These are phyloP conservation scores for Mythimna pallens DNA, from an alignment of 2,888 invertebrate genomes.

Conservation along the genomic window DNA sequence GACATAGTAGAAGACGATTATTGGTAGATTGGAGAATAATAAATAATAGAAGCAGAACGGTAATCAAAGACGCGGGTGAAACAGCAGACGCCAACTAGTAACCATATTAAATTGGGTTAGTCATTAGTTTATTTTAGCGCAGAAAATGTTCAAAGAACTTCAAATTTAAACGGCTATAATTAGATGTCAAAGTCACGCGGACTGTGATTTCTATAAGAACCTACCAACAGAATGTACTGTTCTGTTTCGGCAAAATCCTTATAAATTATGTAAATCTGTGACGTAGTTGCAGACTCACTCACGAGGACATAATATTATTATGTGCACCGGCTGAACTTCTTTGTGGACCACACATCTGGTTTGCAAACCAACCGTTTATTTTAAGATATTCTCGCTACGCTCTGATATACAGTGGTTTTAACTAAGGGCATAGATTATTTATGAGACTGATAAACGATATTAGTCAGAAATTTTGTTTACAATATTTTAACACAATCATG, in stretches of 20 bases:
- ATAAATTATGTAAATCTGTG: constrained; percentile 11
- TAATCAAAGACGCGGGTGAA: too few relatives aligned
- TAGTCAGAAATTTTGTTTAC: not conserved
- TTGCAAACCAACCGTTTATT: constrained; percentile 11
- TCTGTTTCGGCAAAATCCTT: not conserved
- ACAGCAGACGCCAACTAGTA: not conserved
- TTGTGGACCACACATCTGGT: constrained; percentile 15
- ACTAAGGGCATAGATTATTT: not conserved
- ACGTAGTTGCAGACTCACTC: constrained; percentile 19
- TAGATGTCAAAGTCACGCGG: not conserved
- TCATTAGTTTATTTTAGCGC: not conserved
- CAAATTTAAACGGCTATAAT: not conserved
- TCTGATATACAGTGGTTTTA: not conserved
- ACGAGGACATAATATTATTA: constrained; percentile 31
- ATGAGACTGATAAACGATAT: too few relatives aligned
- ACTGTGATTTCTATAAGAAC: not conserved
- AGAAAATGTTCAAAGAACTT: not conserved
- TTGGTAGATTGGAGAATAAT: too few relatives aligned
- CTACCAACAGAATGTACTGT: not conserved
- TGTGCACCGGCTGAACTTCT: constrained; percentile 11
- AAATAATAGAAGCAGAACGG: too few relatives aligned
- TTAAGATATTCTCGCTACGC: not conserved
- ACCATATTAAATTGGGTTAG: not conserved
- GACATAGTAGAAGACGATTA: too few relatives aligned
- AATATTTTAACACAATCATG: too few relatives aligned